These are phyloP conservation scores for Meghimatium bilineatum DNA, from an alignment of 2,888 invertebrate species.

Conservation along the genomic window DNA sequence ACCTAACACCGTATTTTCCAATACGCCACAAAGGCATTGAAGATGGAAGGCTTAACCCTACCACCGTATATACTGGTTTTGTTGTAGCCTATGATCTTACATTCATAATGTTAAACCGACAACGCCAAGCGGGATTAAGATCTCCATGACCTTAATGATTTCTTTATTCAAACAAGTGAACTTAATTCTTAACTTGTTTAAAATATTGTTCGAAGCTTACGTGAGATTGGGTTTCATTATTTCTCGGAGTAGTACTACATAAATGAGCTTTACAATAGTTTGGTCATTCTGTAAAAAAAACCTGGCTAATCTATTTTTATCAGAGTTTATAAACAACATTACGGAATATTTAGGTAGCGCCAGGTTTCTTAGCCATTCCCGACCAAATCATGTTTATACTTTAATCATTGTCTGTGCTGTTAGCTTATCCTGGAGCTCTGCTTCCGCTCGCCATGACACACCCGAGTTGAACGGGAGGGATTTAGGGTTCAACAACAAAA, in stretches of 20 bases:
- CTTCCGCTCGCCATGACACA: background rate
- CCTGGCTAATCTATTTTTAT: constrained; percentile 23
- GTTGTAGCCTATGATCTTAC: no score
- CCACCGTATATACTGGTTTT: no score
- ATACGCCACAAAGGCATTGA: no score
- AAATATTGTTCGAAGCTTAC: no score
- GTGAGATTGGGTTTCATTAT: background rate
- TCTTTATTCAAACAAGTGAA: no score
- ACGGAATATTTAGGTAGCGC: constrained; percentile 6
- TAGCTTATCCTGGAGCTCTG: background rate
- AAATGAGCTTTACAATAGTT: background rate
- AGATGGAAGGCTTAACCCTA: no score
- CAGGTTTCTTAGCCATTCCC: constrained; percentile 21
- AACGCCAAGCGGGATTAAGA: no score
- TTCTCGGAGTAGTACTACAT: background rate
- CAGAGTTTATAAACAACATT: constrained; percentile 27
- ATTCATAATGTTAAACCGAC: no score
- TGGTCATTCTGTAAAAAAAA: background rate
- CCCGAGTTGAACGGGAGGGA: background rate
- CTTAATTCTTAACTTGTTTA: no score
- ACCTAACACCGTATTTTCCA: no score
- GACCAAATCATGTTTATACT: constrained; percentile 16
- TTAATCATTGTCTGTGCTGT: constrained; percentile 12
- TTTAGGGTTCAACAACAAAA: background rate
- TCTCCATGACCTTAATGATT: no score